phyloP scores from a whole-genome alignment of 2,113 vertebrate genomes.

The Menura novaehollandiae region DNA sequence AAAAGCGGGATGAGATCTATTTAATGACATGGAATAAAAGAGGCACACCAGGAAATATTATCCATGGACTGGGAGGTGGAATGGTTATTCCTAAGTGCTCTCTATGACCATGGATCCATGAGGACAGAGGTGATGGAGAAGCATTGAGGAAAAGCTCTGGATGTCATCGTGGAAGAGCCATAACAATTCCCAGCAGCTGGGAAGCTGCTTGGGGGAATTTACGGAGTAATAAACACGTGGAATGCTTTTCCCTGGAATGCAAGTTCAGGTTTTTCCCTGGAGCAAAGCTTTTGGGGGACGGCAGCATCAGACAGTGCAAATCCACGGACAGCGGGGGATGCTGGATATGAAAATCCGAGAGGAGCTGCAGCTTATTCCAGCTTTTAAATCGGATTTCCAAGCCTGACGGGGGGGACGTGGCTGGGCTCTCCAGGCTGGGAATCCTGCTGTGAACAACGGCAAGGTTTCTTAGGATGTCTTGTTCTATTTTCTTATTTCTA shows the following conservation, averaged over 20 bases:
- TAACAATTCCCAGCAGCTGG: not conserved
- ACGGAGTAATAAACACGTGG: not conserved
- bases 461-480: not conserved
- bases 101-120: not conserved
- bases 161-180: not conserved
- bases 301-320: not conserved
- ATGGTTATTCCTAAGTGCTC: accelerated
- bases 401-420: not conserved
- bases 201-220: not conserved
- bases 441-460: not conserved
- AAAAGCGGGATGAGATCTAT: not conserved
- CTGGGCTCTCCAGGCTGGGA: not conserved
- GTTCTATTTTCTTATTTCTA: not conserved
- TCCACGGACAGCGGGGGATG: not conserved
- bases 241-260: not conserved
- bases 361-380: not conserved
- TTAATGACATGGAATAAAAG: not conserved
- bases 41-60: accelerated
- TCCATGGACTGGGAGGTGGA: not conserved
- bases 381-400: not conserved
- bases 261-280: not conserved
- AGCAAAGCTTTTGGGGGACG: not conserved
- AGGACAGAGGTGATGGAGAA: not conserved
- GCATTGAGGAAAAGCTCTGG: not conserved
- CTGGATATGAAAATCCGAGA: not conserved